Evolutionary conservation across 2,797 vertebrate species (phyloP).

Genomic region (Scomberomorus guttatus): DNA sequence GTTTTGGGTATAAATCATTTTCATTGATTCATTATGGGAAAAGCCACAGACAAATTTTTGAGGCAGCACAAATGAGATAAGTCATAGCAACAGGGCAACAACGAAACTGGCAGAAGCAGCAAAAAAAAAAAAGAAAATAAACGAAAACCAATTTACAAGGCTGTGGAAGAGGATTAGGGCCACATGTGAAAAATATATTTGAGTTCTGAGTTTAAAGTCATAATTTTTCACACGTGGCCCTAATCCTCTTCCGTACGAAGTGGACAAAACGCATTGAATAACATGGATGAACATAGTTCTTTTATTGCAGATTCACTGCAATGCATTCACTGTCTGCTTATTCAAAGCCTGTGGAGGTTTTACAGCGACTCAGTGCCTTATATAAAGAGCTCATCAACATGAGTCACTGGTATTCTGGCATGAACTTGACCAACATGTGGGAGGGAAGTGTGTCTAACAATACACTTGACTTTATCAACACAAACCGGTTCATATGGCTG

Average conservation of each 20-base stretch:
- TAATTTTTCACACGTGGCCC: too few species aligned
- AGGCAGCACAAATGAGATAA: not conserved
- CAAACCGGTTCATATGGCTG: constrained; percentile 1
- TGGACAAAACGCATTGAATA: constrained; percentile 20
- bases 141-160: constrained; percentile 11
- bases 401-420: constrained; percentile 69
- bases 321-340: constrained; percentile 28
- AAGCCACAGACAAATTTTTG: not conserved
- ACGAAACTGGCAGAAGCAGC: not conserved
- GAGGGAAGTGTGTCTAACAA: constrained; percentile 61
- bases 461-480: constrained; percentile 44
- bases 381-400: constrained; percentile 67
- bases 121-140: not conserved
- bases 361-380: constrained; percentile 42
- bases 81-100: not conserved
- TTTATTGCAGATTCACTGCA: constrained; percentile 24
- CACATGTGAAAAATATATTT: too few species aligned
- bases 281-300: not conserved
- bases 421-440: constrained; percentile 65
- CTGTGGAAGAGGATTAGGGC: too few species aligned
- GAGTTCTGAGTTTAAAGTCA: too few species aligned
- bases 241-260: too few species aligned
- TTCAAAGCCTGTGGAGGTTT: constrained; percentile 45
- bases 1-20: not conserved
- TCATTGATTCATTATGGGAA: not conserved